Percentiles rank a stretch among this genome's conserved stretches.
These are phyloP conservation scores for Apamea epomidion DNA, from an alignment of 2,888 invertebrate species.

Conservation along the genomic window DNA sequence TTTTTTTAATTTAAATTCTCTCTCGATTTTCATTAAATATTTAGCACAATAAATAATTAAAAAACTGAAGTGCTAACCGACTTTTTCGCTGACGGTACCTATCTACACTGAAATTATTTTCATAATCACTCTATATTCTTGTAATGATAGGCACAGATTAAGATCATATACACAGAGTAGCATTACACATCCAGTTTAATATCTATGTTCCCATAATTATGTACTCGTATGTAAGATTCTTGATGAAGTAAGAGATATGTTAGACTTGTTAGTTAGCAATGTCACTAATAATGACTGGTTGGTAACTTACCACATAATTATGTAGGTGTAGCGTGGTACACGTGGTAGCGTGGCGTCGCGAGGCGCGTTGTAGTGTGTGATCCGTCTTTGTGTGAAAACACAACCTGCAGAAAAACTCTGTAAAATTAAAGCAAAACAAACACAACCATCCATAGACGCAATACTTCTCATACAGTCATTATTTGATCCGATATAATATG, in stretches of 20 bases:
- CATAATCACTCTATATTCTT: slow-evolving; percentile 11
- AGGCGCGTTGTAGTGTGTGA: no score
- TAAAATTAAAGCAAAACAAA: not conserved
- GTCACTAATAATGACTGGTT: slow-evolving; percentile 17
- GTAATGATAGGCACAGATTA: slow-evolving; percentile 20
- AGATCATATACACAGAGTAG: slow-evolving; percentile 26
- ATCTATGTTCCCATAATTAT: slow-evolving; percentile 48
- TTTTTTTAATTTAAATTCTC: no score
- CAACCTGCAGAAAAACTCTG: not conserved
- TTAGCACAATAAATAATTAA: not conserved
- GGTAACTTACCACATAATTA: slow-evolving; percentile 12
- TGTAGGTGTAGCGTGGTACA: not conserved
- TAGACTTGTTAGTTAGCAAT: slow-evolving; percentile 43
- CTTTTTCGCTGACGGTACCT: not conserved
- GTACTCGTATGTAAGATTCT: slow-evolving; percentile 31
- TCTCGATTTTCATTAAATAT: not conserved
- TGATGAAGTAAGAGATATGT: slow-evolving; percentile 38
- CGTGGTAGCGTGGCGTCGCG: no score
- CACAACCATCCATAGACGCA: not conserved
- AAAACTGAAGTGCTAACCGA: not conserved
- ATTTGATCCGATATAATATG: not conserved
- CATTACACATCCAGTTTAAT: slow-evolving; percentile 38
- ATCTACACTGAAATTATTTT: not conserved
- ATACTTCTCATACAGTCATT: not conserved
- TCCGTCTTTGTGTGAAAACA: not conserved